A percentile compares a stretch with the other conserved stretches of the same genome.
phyloP scores from a whole-genome alignment of 2,797 vertebrate genomes.

The Amniataba percoides region DNA sequence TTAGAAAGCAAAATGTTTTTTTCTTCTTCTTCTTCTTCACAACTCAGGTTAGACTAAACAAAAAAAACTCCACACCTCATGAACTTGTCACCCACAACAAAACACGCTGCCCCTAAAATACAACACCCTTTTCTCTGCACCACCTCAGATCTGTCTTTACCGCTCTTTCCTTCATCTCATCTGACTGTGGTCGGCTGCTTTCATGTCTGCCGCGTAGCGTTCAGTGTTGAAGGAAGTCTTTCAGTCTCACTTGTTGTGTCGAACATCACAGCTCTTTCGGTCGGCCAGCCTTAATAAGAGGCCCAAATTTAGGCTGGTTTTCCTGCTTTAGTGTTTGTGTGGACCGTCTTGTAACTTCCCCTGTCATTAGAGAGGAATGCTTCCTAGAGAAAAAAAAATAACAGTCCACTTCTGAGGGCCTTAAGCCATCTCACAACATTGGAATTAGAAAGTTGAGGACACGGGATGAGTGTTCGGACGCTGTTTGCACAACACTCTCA shows the following conservation, averaged over 20 bases:
- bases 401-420: conserved; percentile 33
- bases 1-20: too few relatives aligned
- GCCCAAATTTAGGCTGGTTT: conserved; percentile 64
- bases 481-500: neutral
- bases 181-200: neutral
- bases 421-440: conserved; percentile 45
- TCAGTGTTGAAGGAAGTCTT: conserved; percentile 26
- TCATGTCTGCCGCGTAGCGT: neutral
- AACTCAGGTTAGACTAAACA: too few relatives aligned
- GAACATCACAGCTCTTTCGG: conserved; percentile 50
- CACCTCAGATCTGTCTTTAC: conserved; percentile 36
- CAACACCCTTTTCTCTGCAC: conserved; percentile 27
- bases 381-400: conserved; percentile 46
- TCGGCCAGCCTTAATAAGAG: conserved; percentile 60
- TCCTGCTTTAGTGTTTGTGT: conserved; percentile 48
- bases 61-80: conserved; percentile 2
- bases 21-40: too few relatives aligned
- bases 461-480: conserved; percentile 19
- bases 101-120: conserved; percentile 2
- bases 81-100: conserved; percentile 46
- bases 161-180: conserved; percentile 4
- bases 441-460: conserved; percentile 47
- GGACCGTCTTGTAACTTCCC: conserved; percentile 61
- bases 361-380: conserved; percentile 80
- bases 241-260: conserved; percentile 43